Evolutionary conservation across 2,113 vertebrate genomes (phyloP).

Genomic region (Axis porcinus): DNA sequence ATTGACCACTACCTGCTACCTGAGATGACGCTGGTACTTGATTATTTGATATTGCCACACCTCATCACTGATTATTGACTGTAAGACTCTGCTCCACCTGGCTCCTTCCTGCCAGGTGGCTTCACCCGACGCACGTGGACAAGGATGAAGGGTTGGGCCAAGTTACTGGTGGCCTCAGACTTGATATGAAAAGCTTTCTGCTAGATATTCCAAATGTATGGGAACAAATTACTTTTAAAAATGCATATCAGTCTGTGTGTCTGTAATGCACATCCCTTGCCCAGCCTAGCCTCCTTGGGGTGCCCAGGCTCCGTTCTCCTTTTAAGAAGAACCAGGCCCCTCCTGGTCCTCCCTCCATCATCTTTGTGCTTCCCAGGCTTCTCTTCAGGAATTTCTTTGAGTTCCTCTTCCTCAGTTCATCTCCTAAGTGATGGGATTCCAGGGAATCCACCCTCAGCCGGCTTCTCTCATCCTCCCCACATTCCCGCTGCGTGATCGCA

Average conservation of each 20-base stretch:
- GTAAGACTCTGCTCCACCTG: slow-evolving; percentile 41
- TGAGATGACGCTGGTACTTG: slow-evolving; percentile 30
- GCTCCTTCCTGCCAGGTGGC: slow-evolving; percentile 68
- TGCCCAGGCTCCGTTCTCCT: too few relatives aligned
- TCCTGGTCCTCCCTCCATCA: background rate
- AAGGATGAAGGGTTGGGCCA: slow-evolving; percentile 29
- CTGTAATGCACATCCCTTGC: background rate
- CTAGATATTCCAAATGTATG: background rate
- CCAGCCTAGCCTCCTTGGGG: background rate
- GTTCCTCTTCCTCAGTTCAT: background rate
- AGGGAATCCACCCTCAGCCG: background rate
- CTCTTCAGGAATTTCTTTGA: background rate
- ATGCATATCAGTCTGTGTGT: background rate
- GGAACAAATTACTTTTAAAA: background rate
- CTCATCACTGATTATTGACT: slow-evolving; percentile 62
- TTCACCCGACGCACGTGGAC: slow-evolving; percentile 29
- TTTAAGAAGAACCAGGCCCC: background rate
- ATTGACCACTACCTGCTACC: background rate
- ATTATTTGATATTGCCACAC: slow-evolving; percentile 58
- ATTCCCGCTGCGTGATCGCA: background rate
- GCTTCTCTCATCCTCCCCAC: background rate
- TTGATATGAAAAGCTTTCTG: background rate
- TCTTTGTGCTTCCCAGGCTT: background rate
- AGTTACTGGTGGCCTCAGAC: background rate
- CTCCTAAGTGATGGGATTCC: background rate